phyloP scores from a whole-genome alignment of 2,888 invertebrate genomes.

The Oegoconia quadripuncta region DNA sequence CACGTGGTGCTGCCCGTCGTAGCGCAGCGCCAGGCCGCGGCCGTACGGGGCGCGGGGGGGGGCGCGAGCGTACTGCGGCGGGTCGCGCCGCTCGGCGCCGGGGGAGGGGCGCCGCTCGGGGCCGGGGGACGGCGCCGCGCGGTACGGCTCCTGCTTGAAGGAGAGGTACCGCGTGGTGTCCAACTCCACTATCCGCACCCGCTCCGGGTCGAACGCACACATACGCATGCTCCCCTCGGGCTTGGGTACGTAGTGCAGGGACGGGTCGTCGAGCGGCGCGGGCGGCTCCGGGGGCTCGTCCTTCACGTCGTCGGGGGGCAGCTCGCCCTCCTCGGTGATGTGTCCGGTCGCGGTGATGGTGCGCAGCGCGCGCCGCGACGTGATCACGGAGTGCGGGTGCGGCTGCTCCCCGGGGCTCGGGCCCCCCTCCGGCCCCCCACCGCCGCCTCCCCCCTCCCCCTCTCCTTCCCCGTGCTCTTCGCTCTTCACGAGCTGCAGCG shows the following conservation, averaged over 20 bases:
- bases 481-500: slow-evolving; percentile 65
- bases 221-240: slow-evolving; percentile 37
- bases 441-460: slow-evolving; percentile 7
- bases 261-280: slow-evolving; percentile 35
- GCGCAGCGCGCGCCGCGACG: slow-evolving; percentile 74
- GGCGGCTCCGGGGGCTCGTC: slow-evolving; percentile 57
- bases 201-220: slow-evolving; percentile 57
- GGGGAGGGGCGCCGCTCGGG: slow-evolving; percentile 17
- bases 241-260: slow-evolving; percentile 43
- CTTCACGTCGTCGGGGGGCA: slow-evolving; percentile 56
- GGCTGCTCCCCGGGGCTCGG: slow-evolving; percentile 34
- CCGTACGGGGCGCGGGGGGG: slow-evolving; percentile 43
- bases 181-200: slow-evolving; percentile 51
- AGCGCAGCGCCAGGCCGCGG: slow-evolving; percentile 52
- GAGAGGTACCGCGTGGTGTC: slow-evolving; percentile 64
- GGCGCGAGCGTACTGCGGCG: slow-evolving; percentile 49
- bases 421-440: slow-evolving; percentile 13
- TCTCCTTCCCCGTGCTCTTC: slow-evolving; percentile 26
- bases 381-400: slow-evolving; percentile 74
- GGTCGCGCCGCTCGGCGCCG: slow-evolving; percentile 51
- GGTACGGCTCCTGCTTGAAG: slow-evolving; percentile 63
- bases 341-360: slow-evolving; percentile 82
- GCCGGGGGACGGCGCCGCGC: slow-evolving; percentile 35
- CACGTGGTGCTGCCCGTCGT: slow-evolving; percentile 57
- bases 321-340: slow-evolving; percentile 52